Percentiles rank a stretch among this genome's conserved stretches.
Evolutionary conservation across 2,888 invertebrate species (phyloP).

Genomic region (Cephus spinipes): DNA sequence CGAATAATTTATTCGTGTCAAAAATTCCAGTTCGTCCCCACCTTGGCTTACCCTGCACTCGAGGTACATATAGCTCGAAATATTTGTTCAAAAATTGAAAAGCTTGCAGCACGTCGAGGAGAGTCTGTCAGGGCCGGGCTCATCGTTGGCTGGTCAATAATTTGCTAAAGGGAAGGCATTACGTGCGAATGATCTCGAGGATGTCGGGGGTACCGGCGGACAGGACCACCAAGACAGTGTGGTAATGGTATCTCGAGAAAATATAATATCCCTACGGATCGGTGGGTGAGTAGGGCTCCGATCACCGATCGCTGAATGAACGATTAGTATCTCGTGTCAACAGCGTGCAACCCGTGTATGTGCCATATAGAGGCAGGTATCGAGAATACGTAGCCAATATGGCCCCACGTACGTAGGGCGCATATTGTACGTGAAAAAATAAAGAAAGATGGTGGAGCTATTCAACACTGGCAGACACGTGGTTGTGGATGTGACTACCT

Average conservation of each 20-base stretch:
- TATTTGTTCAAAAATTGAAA: background rate
- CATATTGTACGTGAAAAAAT: background rate
- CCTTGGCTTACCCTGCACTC: no score
- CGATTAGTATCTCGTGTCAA: conserved; percentile 63
- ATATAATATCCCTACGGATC: conserved; percentile 45
- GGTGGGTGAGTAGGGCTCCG: conserved; percentile 41
- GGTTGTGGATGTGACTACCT: background rate
- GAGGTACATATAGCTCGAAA: background rate
- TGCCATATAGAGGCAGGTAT: background rate
- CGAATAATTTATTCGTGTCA: background rate
- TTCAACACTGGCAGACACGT: background rate
- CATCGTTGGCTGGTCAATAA: conserved; percentile 60
- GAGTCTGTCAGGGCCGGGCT: conserved; percentile 41
- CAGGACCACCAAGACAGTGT: conserved; percentile 63
- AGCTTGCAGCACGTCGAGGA: background rate
- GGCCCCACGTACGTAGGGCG: conserved; percentile 13
- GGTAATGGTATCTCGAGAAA: conserved; percentile 61
- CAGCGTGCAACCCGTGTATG: conserved; percentile 21
- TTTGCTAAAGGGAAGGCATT: conserved; percentile 65
- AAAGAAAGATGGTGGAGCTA: background rate
- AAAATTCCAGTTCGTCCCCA: background rate
- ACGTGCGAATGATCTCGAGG: conserved; percentile 62
- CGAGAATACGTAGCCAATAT: background rate
- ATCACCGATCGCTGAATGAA: conserved; percentile 58
- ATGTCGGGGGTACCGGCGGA: conserved; percentile 49